Conservation (phyloP, 2,113 vertebrate genomes). For the Hoplias malabaricus region DNA sequence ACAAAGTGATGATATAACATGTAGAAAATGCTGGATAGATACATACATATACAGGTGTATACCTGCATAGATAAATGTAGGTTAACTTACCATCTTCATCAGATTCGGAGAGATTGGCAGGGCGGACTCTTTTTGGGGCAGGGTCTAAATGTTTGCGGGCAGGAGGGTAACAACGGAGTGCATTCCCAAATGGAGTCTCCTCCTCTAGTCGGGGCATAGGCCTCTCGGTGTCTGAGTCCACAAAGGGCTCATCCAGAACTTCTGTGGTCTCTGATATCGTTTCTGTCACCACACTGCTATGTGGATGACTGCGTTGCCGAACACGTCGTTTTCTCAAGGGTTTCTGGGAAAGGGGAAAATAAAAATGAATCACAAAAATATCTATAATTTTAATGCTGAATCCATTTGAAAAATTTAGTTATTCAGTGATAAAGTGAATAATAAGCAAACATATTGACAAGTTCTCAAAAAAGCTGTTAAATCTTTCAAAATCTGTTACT, state of each 20-base stretch:
- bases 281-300: constrained; percentile 97
- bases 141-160: constrained; percentile 81
- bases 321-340: constrained; percentile 87
- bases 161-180: constrained; percentile 83
- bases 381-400: neutral
- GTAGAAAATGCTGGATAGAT: too few relatives aligned
- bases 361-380: neutral
- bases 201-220: constrained; percentile 94
- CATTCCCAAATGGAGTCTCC: constrained; percentile 81
- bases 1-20: too few relatives aligned
- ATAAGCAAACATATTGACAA: too few relatives aligned
- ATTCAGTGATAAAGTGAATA: too few relatives aligned
- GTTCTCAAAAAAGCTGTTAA: too few relatives aligned
- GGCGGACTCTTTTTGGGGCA: constrained; percentile 80
- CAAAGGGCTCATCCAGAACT: constrained; percentile 93
- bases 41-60: too few relatives aligned
- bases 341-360: constrained; percentile 73
- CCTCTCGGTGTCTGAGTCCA: constrained; percentile 92
- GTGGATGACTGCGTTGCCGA: constrained; percentile 89
- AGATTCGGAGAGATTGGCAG: constrained; percentile 80
- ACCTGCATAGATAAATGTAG: too few relatives aligned
- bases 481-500: too few relatives aligned
- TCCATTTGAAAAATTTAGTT: too few relatives aligned
- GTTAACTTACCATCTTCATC: constrained; percentile 80
- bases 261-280: constrained; percentile 97